phyloP scores from a whole-genome alignment of 2,797 vertebrate genomes.

The Phoebastria nigripes region DNA sequence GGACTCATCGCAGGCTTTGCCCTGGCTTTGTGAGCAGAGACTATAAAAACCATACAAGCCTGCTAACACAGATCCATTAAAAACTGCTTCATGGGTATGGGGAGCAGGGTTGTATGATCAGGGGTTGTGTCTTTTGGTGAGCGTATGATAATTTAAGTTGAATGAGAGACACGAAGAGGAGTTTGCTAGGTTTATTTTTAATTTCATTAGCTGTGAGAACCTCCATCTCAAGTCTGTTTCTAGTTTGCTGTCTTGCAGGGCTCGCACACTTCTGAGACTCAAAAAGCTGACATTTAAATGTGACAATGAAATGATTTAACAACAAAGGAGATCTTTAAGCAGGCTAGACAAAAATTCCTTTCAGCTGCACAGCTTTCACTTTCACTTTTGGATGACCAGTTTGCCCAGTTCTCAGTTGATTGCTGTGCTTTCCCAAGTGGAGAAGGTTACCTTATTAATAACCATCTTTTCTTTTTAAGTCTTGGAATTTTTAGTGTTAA shows the following conservation, averaged over 20 bases:
- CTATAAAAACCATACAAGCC: not conserved
- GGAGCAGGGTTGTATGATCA: not conserved
- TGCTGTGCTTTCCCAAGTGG: not conserved
- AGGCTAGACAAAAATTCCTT: not conserved
- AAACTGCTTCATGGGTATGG: not conserved
- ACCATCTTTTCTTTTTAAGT: not conserved
- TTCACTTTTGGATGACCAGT: not conserved
- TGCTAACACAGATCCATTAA: not conserved
- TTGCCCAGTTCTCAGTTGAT: not conserved
- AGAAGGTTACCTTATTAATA: not conserved
- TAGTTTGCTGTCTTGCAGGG: not conserved
- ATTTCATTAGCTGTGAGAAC: not conserved
- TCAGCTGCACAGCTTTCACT: conserved; percentile 11
- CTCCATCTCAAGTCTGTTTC: not conserved
- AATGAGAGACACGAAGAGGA: not conserved
- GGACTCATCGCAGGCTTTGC: not conserved
- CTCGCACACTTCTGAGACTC: not conserved
- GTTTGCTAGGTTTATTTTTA: not conserved
- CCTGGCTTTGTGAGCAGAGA: not conserved
- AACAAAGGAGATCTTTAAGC: not conserved
- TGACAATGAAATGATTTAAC: not conserved
- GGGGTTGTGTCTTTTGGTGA: not conserved
- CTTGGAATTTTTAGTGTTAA: not conserved
- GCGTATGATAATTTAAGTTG: not conserved
- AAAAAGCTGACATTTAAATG: conserved; percentile 9